Evolutionary conservation across 1,140 invertebrate species (phyloP), one percentile per base, ranked within the genome.

Genomic region (Cephus cinctus): DNA sequence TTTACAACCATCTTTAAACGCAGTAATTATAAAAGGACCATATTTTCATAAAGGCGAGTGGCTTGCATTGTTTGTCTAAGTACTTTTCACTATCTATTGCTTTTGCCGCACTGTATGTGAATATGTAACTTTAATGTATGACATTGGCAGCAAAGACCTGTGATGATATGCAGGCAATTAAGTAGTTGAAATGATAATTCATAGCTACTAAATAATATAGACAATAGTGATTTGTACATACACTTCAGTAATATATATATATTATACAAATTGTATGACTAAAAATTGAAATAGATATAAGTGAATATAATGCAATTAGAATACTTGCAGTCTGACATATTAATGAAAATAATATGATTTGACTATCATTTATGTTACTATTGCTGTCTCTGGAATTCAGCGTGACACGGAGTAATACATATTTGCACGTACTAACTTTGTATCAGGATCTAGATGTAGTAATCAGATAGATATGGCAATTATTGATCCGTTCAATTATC

Each of bases 161-260:
- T 44, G 19, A 30, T 12, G 27, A 30, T 30, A 9, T 12, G 9
- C 12, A 30, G 9, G 42, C 35, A 45, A 22, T 14, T 36, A 35
- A 45, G 4, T 34, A 22, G n/a, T 22, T 45, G 14, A 25, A 36
- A 9, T 5, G 27, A 47, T 40, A 31, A 47, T 19, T 9, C 21
- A 20, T 50, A 49, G 39, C 39, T 50, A 41, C 21, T 20, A 50
- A 34, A 46, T 46, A 38, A 42, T 21, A 47, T 46, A 47, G 46
- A 47, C 27, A n/a, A 38, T 47, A 47, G 25, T 40, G 27, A 39
- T 31, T 42, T 52, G 50, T 52, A 52, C 30, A 52, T 52, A 52
- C 39, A 52, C 22, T 16, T 19, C n/a, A 50, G 41, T 43, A 31
- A 47, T 47, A 52, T 47, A 36, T 36, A 36, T 36, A 30, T 9